Evolutionary conservation across 2,888 invertebrate species (phyloP), one percentile per base, ranked within the genome.

Genomic region (Agrypnus murinus): DNA sequence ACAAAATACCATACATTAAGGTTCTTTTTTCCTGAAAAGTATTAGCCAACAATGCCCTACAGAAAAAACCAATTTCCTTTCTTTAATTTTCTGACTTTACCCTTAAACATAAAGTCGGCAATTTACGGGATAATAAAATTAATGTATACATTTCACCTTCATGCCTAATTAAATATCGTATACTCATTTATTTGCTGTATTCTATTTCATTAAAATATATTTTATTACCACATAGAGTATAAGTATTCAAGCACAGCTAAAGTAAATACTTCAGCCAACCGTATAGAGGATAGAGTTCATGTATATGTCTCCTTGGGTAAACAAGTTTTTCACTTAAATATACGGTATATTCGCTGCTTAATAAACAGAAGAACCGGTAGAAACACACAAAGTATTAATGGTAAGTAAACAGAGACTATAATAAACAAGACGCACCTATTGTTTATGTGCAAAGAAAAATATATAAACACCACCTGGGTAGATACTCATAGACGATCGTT

Each of bases 351-450:
- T 48, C 19, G n/a, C 48, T 19, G 17, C 19, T 48, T 48, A 48
- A 48, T 48, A 48, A 48, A 48, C 48, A 17, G 48, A 48, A 48
- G 5, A 48, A 48, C 48, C 48, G 48, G 48, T 48, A 48, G 25
- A 48, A 19, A 12, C 48, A 48, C 43, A 25, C 25, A 5, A 25
- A 25, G 48, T 31, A 48, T 10, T 48, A 48, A 48, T 48, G 48
- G 48, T 48, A 48, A 48, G 48, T 31, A 48, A 48, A 48, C 48
- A 48, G 25, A 48, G 25, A 14, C 9, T 0, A 19, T 12, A 48
- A 25, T 48, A 48, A 48, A 48, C 17, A 48, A 25, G 25, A 40
- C 48, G 17, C 17, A 12, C 6, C 25, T 25, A 48, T 48, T 48
- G 48, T 48, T 19, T 48, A 48, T 17, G 5, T 6, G 48, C 19